These are phyloP conservation scores for Automeris io DNA, from an alignment of 2,888 invertebrate genomes.

Conservation along the genomic window DNA sequence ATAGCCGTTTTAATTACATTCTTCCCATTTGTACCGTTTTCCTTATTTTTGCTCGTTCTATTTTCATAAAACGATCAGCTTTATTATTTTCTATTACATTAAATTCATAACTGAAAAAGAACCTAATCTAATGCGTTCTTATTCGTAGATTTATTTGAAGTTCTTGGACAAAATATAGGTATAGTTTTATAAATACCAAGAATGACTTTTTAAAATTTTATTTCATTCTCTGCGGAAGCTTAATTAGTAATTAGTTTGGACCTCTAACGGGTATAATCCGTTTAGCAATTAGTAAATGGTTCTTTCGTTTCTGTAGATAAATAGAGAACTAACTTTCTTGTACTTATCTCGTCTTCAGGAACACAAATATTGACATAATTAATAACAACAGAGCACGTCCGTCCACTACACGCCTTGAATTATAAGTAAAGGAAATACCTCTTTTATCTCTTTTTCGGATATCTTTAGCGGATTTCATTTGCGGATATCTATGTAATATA, in stretches of 20 bases:
- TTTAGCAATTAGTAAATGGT: constrained; percentile 42
- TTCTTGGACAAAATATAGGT: neutral
- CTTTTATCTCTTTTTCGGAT: constrained; percentile 19
- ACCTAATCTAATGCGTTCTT: constrained; percentile 4
- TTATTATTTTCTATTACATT: constrained; percentile 10
- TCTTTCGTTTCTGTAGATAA: constrained; percentile 39
- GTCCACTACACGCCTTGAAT: constrained; percentile 43
- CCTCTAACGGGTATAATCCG: constrained; percentile 26
- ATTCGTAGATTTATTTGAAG: neutral
- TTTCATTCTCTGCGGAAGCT: neutral
- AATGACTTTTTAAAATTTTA: neutral
- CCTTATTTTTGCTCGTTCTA: constrained; percentile 42
- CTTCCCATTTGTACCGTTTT: constrained; percentile 44
- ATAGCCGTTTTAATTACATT: constrained; percentile 67
- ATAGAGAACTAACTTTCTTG: constrained; percentile 48
- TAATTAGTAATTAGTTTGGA: constrained; percentile 14
- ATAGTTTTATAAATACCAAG: neutral
- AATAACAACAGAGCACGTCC: constrained; percentile 56
- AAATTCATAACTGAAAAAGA: constrained; percentile 5
- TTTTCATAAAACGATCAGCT: constrained; percentile 33
- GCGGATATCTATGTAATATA: no score
- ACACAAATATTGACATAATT: constrained; percentile 64
- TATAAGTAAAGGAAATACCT: constrained; percentile 35
- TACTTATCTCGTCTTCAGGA: constrained; percentile 49
- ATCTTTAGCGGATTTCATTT: no score